Base-by-base conservation (phyloP, 2,113 vertebrate genomes). In the Aythya baeri region DNA sequence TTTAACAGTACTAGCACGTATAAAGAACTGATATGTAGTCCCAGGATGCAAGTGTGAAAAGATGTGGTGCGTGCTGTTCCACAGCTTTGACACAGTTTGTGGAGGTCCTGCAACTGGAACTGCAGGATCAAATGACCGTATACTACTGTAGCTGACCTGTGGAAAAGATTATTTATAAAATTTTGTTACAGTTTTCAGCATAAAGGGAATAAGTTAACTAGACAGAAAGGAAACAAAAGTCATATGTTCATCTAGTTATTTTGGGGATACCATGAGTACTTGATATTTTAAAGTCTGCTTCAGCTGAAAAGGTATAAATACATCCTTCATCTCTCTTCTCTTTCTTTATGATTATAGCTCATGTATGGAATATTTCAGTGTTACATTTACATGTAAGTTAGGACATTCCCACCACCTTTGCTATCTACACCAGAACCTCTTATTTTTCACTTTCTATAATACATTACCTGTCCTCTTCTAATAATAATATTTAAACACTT, bases 1-100 rank as follows among this genome's bases (percentile, higher is more conserved):
- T 95, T 99, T 99, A 83, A 99, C 76, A 4, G 99, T 99, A 89
- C 99, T 99, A 38, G 99, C 99, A 41, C 99, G 98, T 97, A 99
- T 98, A 34, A 98, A 98, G 92, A 99, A 99, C 96, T 99, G 99
- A 97, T 99, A 99, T 4, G 99, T 99, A 61, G 99, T 99, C 3
- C 99, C 99, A 2, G 99, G 99, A 87, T 99, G 98, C 21, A 99
- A 98, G 96, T 99, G 99, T 50, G 99, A 98, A 92, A 99, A 99
- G 36, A 99, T 90, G 36, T 99, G 99, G 66, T 99, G 98, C 0
- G 99, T 99, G 67, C 98, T 98, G 77, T 99, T 99, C 91, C 99
- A 99, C 46, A 99, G 98, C 89, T 99, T 98, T 1, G 99, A 98
- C 49, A 99, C 99, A 0, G 98, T 99, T 80, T 99, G 98, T 0